Conservation (phyloP, 2,888 invertebrate genomes). For the Acanthosepion pharaonis region DNA sequence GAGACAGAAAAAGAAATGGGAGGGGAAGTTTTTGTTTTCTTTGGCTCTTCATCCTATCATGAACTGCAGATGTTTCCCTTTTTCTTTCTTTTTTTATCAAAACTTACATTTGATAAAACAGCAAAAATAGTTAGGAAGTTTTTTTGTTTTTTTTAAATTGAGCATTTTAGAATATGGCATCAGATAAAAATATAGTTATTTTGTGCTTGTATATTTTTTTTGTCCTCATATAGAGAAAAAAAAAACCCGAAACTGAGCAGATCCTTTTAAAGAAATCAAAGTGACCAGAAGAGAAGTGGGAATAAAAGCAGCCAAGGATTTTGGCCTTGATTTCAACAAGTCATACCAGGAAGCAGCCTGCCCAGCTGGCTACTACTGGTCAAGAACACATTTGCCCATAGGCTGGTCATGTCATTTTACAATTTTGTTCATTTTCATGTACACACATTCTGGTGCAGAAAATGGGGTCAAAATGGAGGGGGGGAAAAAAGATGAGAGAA, state of each 20-base stretch:
- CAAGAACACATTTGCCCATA: not conserved
- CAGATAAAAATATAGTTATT: not conserved
- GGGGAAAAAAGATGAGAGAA: not conserved
- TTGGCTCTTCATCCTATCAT: not conserved
- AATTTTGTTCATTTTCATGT: not conserved
- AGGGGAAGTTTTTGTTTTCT: too few species aligned
- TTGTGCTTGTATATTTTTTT: not conserved
- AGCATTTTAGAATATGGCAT: not conserved
- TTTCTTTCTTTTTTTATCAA: not conserved
- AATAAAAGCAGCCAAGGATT: not conserved
- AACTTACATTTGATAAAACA: not conserved
- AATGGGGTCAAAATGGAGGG: not conserved
- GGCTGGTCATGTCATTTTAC: not conserved
- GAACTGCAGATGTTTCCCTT: not conserved
- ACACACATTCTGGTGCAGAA: slow-evolving; percentile 2
- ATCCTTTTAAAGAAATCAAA: not conserved
- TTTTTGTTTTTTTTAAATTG: not conserved
- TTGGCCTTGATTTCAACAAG: not conserved
- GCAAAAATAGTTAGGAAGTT: not conserved
- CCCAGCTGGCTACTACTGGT: not conserved
- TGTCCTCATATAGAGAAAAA: too few species aligned
- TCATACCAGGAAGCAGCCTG: not conserved
- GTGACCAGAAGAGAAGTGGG: not conserved
- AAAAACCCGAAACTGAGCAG: not conserved
- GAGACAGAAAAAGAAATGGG: not conserved